Base-by-base conservation (phyloP, 2,888 invertebrate species). In the Macaria liturata region DNA sequence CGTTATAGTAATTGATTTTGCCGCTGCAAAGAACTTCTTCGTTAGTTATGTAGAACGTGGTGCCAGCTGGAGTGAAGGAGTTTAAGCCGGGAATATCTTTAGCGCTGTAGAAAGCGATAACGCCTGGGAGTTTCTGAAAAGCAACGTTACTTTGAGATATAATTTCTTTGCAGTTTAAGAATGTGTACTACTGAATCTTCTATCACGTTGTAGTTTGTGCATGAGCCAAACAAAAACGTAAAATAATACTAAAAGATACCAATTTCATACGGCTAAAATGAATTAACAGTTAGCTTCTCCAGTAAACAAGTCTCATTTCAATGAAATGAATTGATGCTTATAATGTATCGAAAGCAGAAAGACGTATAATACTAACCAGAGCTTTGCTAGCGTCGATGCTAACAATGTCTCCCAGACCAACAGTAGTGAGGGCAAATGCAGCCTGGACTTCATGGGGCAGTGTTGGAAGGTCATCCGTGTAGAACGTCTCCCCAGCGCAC, bases 71-170 rank as follows among this genome's bases (percentile, higher is more conserved):
- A n/a, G 87, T 84, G 59, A 89, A 93, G 32, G 83, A 70, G 76
- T 95, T 95, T 34, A 84, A 79, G 0, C 95, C 95, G 0, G 95
- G 95, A 49, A 96, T 91, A 69, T 95, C 95, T 69, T 93, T 92
- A 3, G 94, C 94, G 44, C 93, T 88, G 49, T 93, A 91, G 62
- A 94, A 94, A 2, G 93, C 93, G 8, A 94, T 76, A 0, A 95
- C 95, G 5, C 95, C 95, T 20, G 93, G 89, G 53, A 93, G 72
- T 68, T 85, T 88, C 93, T 94, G 74, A 31, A 83, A 86, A 20
- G 45, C 8, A 48, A 45, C 20, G 20, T 20, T 32, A 20, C 20
- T 47, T 8, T 31, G 1, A 20, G 20, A 20, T 1, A 20, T 1
- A 20, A 20, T 20, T 20, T 20, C 2, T 20, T 20, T 20, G 20